Base-by-base conservation (phyloP, 2,888 invertebrate genomes). In the Creontiades dilutus region DNA sequence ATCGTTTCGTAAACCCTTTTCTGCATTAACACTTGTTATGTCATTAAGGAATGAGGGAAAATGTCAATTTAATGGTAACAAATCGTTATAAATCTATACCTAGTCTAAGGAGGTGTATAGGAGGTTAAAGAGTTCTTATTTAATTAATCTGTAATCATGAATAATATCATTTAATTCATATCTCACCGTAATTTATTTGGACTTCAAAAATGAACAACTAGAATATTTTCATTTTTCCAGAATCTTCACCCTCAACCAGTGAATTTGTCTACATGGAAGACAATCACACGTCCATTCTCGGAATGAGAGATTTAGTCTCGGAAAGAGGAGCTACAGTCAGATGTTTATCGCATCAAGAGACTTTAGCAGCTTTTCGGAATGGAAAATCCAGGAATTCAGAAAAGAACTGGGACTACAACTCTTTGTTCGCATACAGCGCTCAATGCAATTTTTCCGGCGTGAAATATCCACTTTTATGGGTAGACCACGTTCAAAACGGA, bases 231-330 rank as follows among this genome's bases (percentile, higher is more conserved):
- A 48, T 61, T n/a, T 86, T 37, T 81, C 19, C 76, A 89, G 80
- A 27, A 84, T 82, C 27, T 11, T 16, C 61, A 61, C 0, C 19
- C 19, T 61, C 61, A 11, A 11, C 19, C 2, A 97, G 97, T 0
- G 94, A 95, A 86, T 97, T 98, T 93, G 95, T 95, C 12, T 98
- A 98, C 93, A 94, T 97, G 87, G 95, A 96, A 93, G 98, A 99
- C 93, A 99, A 97, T 93, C 99, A 99, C 93, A 99, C 99, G 0
- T 99, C 99, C 0, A 98, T 98, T 0, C 94, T 99, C 90, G 99
- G 99, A 14, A 96, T 99, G 95, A 94, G 99, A 93, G 97, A 96
- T 93, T 93, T 96, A 88, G 96, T 96, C 0, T 92, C 93, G 90
- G 93, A 94, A n/a, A 94, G 93, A 91, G 94, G 95, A 91, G 94